Evolutionary conservation across 2,797 vertebrate species (phyloP).

Genomic region (Ctenopoma multispine): DNA sequence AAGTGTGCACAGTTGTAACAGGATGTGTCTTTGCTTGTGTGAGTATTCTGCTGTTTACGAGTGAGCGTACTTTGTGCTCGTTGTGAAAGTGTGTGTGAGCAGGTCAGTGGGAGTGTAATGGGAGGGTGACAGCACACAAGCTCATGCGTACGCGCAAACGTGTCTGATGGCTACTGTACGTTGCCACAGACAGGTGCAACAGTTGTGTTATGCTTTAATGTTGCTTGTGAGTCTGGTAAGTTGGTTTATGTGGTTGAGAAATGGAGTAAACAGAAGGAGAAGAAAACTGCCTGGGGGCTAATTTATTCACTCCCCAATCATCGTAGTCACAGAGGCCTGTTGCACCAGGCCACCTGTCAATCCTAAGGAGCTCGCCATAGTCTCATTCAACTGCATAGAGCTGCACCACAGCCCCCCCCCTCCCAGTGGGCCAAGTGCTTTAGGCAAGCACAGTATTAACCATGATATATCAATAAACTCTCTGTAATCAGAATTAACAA

Average conservation of each 20-base stretch:
- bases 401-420: slow-evolving; percentile 34
- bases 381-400: slow-evolving; percentile 50
- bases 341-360: slow-evolving; percentile 80
- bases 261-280: slow-evolving; percentile 82
- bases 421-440: slow-evolving; percentile 60
- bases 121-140: slow-evolving; percentile 36
- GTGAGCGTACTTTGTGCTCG: slow-evolving; percentile 45
- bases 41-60: slow-evolving; percentile 39
- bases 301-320: slow-evolving; percentile 83
- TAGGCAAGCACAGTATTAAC: slow-evolving; percentile 61
- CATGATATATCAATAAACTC: slow-evolving; percentile 68
- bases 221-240: slow-evolving; percentile 77
- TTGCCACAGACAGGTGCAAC: slow-evolving; percentile 81
- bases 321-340: slow-evolving; percentile 77
- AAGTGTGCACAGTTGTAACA: slow-evolving; percentile 24
- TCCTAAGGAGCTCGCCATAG: slow-evolving; percentile 60
- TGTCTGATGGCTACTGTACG: slow-evolving; percentile 74
- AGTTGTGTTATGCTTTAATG: slow-evolving; percentile 81
- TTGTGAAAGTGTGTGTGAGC: slow-evolving; percentile 33
- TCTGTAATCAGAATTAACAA: slow-evolving; percentile 66
- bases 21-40: slow-evolving; percentile 24
- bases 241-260: slow-evolving; percentile 80
- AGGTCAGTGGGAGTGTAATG: slow-evolving; percentile 30
- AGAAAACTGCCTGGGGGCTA: slow-evolving; percentile 82
- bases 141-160: slow-evolving; percentile 38